Percentiles rank a stretch among this genome's conserved stretches.
Evolutionary conservation across 2,888 invertebrate genomes (phyloP).

Genomic region (Erebia ligea): DNA sequence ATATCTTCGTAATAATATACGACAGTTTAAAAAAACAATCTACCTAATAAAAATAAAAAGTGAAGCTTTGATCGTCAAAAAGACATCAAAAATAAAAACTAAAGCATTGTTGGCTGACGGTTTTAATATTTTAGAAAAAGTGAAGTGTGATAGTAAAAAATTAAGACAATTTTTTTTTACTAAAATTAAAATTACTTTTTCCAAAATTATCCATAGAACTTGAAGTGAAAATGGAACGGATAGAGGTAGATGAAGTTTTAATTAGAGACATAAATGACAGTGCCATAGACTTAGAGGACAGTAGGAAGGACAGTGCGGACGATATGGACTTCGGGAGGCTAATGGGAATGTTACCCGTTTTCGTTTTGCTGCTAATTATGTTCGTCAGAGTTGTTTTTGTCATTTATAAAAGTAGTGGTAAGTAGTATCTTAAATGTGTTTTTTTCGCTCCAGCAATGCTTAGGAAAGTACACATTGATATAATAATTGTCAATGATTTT

Average conservation of each 20-base stretch:
- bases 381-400: conserved; percentile 64
- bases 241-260: conserved; percentile 18
- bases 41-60: neutral
- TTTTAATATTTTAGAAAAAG: neutral
- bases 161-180: neutral
- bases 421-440: conserved; percentile 26
- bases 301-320: neutral
- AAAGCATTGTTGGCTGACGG: neutral
- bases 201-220: neutral
- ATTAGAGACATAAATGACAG: conserved; percentile 11
- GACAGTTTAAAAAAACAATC: neutral
- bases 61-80: neutral
- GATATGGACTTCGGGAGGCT: conserved; percentile 39
- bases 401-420: conserved; percentile 53
- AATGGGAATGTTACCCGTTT: conserved; percentile 59
- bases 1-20: neutral
- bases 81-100: no score
- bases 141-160: neutral
- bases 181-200: neutral
- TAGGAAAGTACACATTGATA: no score
- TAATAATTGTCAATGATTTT: no score
- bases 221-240: conserved; percentile 23
- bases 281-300: conserved; percentile 20
- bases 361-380: conserved; percentile 60
- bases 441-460: no score